These are phyloP conservation scores for Neogobius melanostomus DNA, from an alignment of 2,113 vertebrate species.

Conservation along the genomic window DNA sequence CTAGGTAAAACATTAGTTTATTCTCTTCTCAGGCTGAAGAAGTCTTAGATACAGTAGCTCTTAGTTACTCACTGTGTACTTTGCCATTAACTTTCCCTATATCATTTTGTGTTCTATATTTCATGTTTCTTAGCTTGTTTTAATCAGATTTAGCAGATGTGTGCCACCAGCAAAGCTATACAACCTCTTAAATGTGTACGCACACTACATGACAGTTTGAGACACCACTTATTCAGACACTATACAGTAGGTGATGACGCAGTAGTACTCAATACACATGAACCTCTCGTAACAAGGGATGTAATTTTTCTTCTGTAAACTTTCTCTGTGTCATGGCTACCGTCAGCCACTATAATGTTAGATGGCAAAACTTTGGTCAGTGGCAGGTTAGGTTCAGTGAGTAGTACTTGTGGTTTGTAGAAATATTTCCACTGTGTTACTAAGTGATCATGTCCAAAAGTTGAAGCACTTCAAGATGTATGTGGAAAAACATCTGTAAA, in stretches of 20 bases:
- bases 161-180: constrained; percentile 39
- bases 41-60: constrained; percentile 45
- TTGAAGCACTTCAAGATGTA: constrained; percentile 49
- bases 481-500: constrained; percentile 74
- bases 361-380: constrained; percentile 27
- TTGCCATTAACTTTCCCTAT: constrained; percentile 40
- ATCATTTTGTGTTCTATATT: constrained; percentile 51
- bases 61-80: constrained; percentile 33
- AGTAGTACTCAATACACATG: constrained; percentile 32
- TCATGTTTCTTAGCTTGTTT: constrained; percentile 22
- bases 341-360: constrained; percentile 26
- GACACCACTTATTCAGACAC: constrained; percentile 33
- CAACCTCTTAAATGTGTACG: constrained; percentile 34
- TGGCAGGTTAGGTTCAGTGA: constrained; percentile 32
- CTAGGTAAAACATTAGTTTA: constrained; percentile 40
- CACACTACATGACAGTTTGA: constrained; percentile 29
- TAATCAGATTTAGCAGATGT: constrained; percentile 16
- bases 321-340: constrained; percentile 38
- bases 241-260: constrained; percentile 26
- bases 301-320: constrained; percentile 50
- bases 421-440: constrained; percentile 58
- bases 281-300: constrained; percentile 37
- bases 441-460: constrained; percentile 59
- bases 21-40: constrained; percentile 67
- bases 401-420: constrained; percentile 54